Conservation (phyloP, 2,797 vertebrate genomes). For the Malacoraja senta region DNA sequence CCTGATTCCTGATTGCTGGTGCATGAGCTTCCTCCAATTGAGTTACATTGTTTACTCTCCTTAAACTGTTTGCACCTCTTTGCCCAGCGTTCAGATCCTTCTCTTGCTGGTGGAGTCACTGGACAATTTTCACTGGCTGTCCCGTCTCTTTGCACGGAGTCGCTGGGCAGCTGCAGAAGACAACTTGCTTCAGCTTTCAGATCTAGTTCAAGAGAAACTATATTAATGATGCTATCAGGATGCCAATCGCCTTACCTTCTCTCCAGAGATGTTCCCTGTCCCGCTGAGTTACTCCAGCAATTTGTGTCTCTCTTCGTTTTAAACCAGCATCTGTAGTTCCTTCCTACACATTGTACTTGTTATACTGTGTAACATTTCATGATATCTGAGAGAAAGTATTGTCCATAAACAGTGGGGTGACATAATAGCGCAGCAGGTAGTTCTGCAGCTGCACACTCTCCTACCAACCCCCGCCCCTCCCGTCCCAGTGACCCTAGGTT, state of each 20-base stretch:
- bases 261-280: too few species aligned
- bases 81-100: slow-evolving; percentile 67
- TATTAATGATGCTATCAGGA: neutral
- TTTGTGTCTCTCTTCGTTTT: too few species aligned
- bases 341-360: neutral
- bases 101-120: slow-evolving; percentile 48
- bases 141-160: slow-evolving; percentile 52
- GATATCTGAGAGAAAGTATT: neutral
- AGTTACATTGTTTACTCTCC: slow-evolving; percentile 72
- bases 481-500: too few species aligned
- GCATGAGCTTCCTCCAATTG: slow-evolving; percentile 68
- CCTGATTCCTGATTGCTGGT: slow-evolving; percentile 76
- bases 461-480: too few species aligned
- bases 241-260: neutral
- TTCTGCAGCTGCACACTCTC: too few species aligned
- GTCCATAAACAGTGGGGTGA: too few species aligned
- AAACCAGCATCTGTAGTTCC: too few species aligned
- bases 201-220: slow-evolving; percentile 40
- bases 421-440: too few species aligned
- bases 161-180: slow-evolving; percentile 52
- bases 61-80: slow-evolving; percentile 73
- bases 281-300: too few species aligned
- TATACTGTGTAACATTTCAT: neutral
- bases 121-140: slow-evolving; percentile 50
- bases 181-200: slow-evolving; percentile 56